Conservation (phyloP, 2,113 vertebrate genomes). For the Haemorhous mexicanus region DNA sequence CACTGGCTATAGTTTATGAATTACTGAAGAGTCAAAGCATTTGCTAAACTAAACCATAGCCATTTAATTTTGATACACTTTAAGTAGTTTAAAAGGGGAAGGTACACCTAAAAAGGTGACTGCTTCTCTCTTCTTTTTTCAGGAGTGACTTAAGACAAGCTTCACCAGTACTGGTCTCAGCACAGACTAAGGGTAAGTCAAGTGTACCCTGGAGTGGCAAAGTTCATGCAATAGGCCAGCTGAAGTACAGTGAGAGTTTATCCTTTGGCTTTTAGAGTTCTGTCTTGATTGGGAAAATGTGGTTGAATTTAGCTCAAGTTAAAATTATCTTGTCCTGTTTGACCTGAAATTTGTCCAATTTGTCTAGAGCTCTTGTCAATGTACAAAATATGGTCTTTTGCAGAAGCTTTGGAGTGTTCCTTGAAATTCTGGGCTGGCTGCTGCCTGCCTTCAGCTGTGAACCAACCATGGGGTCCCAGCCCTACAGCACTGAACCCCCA, state of each 20-base stretch:
- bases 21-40: background rate
- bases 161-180: background rate
- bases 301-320: background rate
- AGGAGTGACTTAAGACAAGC: background rate
- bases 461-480: background rate
- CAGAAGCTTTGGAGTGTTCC: background rate
- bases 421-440: background rate
- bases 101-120: background rate
- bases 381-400: background rate
- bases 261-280: background rate
- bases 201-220: background rate
- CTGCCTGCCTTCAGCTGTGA: background rate
- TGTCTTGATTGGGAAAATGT: background rate
- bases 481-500: background rate
- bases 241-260: background rate
- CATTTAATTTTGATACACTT: background rate
- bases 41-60: background rate
- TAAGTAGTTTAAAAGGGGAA: background rate
- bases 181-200: background rate
- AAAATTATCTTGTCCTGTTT: background rate
- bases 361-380: background rate
- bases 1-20: background rate
- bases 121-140: background rate
- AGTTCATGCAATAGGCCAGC: background rate
- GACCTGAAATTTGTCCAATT: background rate